phyloP scores from a whole-genome alignment of 2,113 vertebrate species.

The Ptychochromis oligacanthus region DNA sequence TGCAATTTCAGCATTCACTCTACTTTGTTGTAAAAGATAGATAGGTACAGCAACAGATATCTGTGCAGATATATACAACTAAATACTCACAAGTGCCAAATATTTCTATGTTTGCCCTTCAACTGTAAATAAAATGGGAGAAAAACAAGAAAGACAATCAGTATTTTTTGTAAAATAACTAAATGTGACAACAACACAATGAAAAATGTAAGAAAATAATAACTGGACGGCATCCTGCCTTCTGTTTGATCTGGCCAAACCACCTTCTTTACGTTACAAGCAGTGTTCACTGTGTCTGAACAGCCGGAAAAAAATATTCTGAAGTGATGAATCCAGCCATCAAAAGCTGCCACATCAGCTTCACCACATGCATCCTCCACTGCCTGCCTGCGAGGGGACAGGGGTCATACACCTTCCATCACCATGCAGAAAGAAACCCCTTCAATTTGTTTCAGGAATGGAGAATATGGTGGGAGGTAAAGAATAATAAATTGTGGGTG shows the following conservation, averaged over 20 bases:
- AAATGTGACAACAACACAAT: neutral
- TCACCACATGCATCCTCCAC: neutral
- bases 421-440: neutral
- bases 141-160: neutral
- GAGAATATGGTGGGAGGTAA: neutral
- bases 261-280: neutral
- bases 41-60: neutral
- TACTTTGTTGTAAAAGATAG: neutral
- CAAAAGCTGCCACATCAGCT: neutral
- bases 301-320: neutral
- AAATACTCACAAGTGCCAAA: too few relatives aligned
- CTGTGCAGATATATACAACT: neutral
- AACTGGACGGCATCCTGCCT: neutral
- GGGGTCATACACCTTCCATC: neutral
- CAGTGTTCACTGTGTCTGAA: neutral
- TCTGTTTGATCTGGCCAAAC: neutral
- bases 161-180: neutral
- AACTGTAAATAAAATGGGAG: neutral
- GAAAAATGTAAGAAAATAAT: neutral
- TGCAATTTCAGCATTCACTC: neutral
- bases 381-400: neutral
- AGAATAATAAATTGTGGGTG: neutral
- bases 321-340: neutral
- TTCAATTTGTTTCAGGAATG: neutral
- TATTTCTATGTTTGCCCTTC: neutral